Base-by-base conservation (phyloP, 2,888 invertebrate genomes). In the Andricus quercusramuli region DNA sequence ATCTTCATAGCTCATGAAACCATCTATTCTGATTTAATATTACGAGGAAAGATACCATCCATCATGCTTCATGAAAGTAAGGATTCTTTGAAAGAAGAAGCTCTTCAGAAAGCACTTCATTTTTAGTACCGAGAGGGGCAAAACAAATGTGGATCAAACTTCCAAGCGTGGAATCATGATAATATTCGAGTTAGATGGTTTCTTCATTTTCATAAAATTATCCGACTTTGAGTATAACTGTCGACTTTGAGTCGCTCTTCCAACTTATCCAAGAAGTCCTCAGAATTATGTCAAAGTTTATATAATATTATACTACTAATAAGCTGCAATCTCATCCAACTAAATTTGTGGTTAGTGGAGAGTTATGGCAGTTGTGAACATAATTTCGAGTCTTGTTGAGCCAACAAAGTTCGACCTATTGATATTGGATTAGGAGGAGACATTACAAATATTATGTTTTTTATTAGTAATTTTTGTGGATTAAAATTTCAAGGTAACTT, bases 21-120 rank as follows among this genome's bases (percentile, higher is more conserved):
- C 29, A 25, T 74, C 51, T 56, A 32, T 74, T n/a, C 70, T 74
- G 51, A 74, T 74, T 74, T 74, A 74, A 74, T 74, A 74, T 74
- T 37, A 32, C 47, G 9, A 32, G 47, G 11, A 29, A 29, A 47
- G 51, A 68, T 56, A 56, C 29, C 74, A 74, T 74, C 74, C 56
- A 74, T 56, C 74, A 74, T 74, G 29, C 32, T 32, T 17, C 5
- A 17, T n/a, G 74, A 29, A 56, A 56, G 74, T 74, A n/a, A 56
- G 51, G 47, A 56, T 74, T 56, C 56, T 74, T 74, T 17, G 4
- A 70, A 56, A 74, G 51, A 47, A 25, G 25, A n/a, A 74, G 8
- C n/a, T 51, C 51, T 70, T 22, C 15, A n/a, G 51, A 47, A 56
- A 29, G 32, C 13, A 74, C 29, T 20, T 56, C 74, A 11, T 20